These are phyloP conservation scores for Spodoptera littoralis DNA, from an alignment of 2,888 invertebrate genomes.

Conservation along the genomic window DNA sequence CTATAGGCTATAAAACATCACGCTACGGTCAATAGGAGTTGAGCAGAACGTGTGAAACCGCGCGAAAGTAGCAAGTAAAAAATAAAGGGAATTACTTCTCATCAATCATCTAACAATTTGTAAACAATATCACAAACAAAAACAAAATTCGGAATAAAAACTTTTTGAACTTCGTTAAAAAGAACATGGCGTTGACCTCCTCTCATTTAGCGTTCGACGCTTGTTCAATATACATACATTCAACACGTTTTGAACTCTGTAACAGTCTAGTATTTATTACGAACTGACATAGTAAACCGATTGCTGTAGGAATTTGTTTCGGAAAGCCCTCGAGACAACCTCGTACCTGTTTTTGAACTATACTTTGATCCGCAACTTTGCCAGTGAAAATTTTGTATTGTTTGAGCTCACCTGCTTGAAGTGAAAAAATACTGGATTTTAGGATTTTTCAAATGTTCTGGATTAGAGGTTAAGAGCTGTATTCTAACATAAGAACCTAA, in stretches of 20 bases:
- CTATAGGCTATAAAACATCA: no score
- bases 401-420: no score
- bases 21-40: no score
- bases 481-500: no score
- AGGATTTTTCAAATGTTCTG: no score
- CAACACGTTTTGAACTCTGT: neutral
- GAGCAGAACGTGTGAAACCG: no score
- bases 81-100: neutral
- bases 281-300: slow-evolving; percentile 31
- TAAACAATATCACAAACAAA: slow-evolving; percentile 33
- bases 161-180: slow-evolving; percentile 1
- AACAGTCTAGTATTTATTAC: slow-evolving; percentile 26
- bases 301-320: slow-evolving; percentile 46
- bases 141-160: slow-evolving; percentile 14
- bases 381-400: no score
- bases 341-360: slow-evolving; percentile 1
- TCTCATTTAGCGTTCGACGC: slow-evolving; percentile 7
- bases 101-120: slow-evolving; percentile 8
- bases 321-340: slow-evolving; percentile 24
- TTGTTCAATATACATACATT: slow-evolving; percentile 16
- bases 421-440: no score
- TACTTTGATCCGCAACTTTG: no score
- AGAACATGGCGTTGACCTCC: slow-evolving; percentile 11
- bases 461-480: no score
- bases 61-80: no score